Conservation (phyloP, 1,140 invertebrate species). For the Pogonus chalceus region DNA sequence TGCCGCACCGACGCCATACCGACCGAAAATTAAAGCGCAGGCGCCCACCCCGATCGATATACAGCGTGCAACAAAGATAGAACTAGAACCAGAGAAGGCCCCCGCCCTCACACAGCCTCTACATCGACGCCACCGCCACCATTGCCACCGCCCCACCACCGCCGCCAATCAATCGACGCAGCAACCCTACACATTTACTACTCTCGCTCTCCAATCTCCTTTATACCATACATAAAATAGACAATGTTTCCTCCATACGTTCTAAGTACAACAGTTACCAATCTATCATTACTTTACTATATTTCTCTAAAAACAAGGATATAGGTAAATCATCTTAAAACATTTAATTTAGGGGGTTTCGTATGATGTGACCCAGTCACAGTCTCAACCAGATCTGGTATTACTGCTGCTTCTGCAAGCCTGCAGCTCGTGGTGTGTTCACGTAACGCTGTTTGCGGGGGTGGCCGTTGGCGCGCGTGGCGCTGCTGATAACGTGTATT, state of each 20-base stretch:
- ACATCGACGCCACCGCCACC: conserved; percentile 11
- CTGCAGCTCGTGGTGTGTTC: too few relatives aligned
- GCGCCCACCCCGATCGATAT: conserved; percentile 37
- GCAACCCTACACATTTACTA: background rate
- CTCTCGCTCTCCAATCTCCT: too few relatives aligned
- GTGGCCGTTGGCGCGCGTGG: background rate
- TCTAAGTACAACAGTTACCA: too few relatives aligned
- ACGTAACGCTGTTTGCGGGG: conserved; percentile 19
- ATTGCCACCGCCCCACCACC: conserved; percentile 15
- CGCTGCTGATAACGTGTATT: conserved; percentile 2
- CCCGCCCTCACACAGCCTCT: conserved; percentile 4
- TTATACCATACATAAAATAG: too few relatives aligned
- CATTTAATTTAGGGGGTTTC: too few relatives aligned
- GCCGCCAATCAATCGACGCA: conserved; percentile 8
- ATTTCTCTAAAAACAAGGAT: too few relatives aligned
- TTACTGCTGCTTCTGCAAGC: background rate
- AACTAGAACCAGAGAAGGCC: conserved; percentile 11
- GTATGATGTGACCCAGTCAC: too few relatives aligned
- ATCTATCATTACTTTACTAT: too few relatives aligned
- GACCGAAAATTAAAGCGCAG: conserved; percentile 16
- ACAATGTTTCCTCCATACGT: too few relatives aligned
- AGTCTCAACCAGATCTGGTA: too few relatives aligned
- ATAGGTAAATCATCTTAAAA: too few relatives aligned
- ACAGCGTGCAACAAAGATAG: conserved; percentile 22
- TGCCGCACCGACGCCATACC: conserved; percentile 18